phyloP scores from a whole-genome alignment of 1,140 invertebrate genomes.

The Aphelenchoides fujianensis region DNA sequence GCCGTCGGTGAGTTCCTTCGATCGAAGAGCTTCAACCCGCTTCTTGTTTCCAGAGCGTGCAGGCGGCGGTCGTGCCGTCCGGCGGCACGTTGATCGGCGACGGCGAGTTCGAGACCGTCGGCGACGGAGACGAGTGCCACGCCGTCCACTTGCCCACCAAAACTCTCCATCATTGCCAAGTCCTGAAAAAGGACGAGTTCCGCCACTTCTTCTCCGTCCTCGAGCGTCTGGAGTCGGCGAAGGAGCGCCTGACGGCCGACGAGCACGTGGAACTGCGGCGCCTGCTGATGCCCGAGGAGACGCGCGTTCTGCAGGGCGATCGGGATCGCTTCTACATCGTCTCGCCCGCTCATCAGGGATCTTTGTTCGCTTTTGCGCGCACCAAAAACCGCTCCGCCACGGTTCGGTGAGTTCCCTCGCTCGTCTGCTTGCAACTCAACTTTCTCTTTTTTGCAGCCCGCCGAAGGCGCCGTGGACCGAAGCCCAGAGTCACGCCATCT shows the following conservation, averaged over 20 bases:
- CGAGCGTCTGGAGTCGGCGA: constrained; percentile 1
- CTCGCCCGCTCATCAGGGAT: constrained; percentile 38
- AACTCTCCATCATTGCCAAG: constrained; percentile 40
- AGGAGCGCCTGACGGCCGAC: background rate
- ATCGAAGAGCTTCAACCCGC: too few relatives aligned
- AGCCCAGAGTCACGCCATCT: constrained; percentile 32
- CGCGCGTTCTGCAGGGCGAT: constrained; percentile 24
- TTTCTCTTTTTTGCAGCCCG: background rate
- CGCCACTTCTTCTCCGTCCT: constrained; percentile 1
- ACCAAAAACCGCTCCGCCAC: constrained; percentile 9
- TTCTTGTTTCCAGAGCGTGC: constrained; percentile 5
- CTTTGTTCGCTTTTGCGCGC: constrained; percentile 36
- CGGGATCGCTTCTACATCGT: constrained; percentile 25
- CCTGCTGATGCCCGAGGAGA: constrained; percentile 32
- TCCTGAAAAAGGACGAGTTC: constrained; percentile 22
- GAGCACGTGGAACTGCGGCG: constrained; percentile 17
- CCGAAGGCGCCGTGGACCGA: constrained; percentile 20
- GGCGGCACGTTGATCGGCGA: constrained; percentile 33
- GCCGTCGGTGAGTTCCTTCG: background rate
- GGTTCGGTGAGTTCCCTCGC: background rate
- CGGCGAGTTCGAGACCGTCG: constrained; percentile 44
- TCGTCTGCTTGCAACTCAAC: background rate
- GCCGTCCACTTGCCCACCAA: constrained; percentile 42
- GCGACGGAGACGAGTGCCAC: constrained; percentile 46
- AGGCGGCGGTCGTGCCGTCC: background rate